Evolutionary conservation across 1,140 invertebrate species (phyloP), one percentile per base, ranked within the genome.

Genomic region (Heliconius nattereri): DNA sequence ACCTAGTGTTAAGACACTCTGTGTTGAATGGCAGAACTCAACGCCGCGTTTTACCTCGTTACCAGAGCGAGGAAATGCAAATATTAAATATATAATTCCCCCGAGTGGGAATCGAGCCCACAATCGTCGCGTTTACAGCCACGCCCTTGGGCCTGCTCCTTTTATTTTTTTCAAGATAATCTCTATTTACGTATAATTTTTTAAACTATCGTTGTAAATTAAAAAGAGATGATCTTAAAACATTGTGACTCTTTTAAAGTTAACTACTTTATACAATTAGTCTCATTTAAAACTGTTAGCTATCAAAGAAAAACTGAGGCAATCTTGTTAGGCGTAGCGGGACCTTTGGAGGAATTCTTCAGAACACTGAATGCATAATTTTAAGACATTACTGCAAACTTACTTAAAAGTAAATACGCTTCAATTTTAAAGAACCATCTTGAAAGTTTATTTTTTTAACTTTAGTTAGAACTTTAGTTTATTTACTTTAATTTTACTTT

Each of bases 311-410:
- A 79, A 79, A 75, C 73, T 75, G 40, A 79, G 57, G 73, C 26
- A 66, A 73, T 52, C 73, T 75, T 60, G 60, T 79, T 75, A 74
- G 73, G 54, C 72, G 32, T 40, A 45, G 71, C 54, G 37, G 45
- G 37, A 45, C 60, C 40, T 75, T 75, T 73, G 40, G 29, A 32
- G 60, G 73, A 75, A 79, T 75, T 79, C 57, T 75, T 37, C 52
- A 70, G 72, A 74, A 54, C 52, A 73, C 26, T 74, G 78, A 54
- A 79, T 79, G 78, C 78, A 79, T 79, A 79, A 79, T 79, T 79
- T 75, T 20, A 66, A 75, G 57, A 37, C 45, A 76, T 76, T 76
- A 76, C 74, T 26, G 74, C 23, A 76, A 76, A 76, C 57, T 76
- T 76, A 76, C 74, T 76, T 66, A 40, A 54, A 66, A 20, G 73